Base-by-base conservation (phyloP, 2,113 vertebrate species). In the Rattus rattus region DNA sequence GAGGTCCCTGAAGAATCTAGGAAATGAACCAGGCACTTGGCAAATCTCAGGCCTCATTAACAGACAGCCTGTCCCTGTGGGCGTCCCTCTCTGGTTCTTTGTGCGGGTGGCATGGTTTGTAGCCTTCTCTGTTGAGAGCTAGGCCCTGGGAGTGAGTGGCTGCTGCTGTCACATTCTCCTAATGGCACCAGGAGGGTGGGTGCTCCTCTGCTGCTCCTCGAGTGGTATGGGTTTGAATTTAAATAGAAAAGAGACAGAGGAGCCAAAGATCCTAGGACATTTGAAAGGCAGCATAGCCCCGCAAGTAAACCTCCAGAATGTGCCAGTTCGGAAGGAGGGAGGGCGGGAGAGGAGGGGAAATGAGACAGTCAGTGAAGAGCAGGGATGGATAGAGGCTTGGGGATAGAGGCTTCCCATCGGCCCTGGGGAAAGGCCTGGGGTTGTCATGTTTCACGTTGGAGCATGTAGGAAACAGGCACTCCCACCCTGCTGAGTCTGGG, bases 231-330 rank as follows among this genome's bases (percentile, higher is more conserved):
- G 13, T 19, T 91, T 81, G 67, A 94, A 95, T 96, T 92, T 91
- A 92, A 97, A 94, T 79, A 90, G 87, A 49, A 49, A 17, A 63
- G 92, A 85, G 36, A 87, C 61, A 87, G 33, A 61, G 49, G 56
- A 96, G 84, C 92, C 88, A 92, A 76, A 59, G 86, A 69, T 81
- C 95, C 86, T 75, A 94, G 90, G 6, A 0, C 17, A 16, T 96
- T 96, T 97, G 97, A 97, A 97, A 97, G 91, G 85, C 24, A 70
- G 7, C 47, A 39, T 63, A 9, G 59, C 65, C 17, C 10, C 92
- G 89, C 76, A 79, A 81, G 36, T 11, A 19, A 73, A 52, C 56
- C 63, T 36, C 87, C 77, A 77, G 91, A 96, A 69, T n/a, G 33
- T 88, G 14, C 52, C 43, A 4, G 0, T 30, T 97, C 61, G 16